A percentile compares a stretch with the other conserved stretches of the same genome.
These are phyloP conservation scores for Chymomyza costata DNA, from an alignment of 1,140 invertebrate species.

Conservation along the genomic window DNA sequence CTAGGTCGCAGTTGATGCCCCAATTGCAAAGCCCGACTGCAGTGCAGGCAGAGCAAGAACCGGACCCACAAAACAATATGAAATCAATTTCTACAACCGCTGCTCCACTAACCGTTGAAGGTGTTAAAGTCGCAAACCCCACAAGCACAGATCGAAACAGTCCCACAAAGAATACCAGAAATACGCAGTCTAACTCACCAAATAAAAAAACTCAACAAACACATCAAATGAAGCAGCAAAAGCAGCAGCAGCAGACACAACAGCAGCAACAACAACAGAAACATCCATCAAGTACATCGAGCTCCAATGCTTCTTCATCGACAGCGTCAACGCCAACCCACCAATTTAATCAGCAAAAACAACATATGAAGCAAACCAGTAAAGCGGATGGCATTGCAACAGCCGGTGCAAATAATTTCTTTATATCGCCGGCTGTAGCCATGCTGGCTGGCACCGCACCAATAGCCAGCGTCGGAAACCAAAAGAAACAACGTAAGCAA, in stretches of 20 bases:
- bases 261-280: slow-evolving; percentile 3
- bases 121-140: slow-evolving; percentile 24
- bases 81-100: slow-evolving; percentile 1
- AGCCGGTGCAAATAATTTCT: background rate
- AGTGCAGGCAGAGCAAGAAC: slow-evolving; percentile 1
- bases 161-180: slow-evolving; percentile 3
- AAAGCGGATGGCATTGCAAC: slow-evolving; percentile 1
- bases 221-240: too few relatives aligned
- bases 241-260: background rate
- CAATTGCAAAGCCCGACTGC: slow-evolving; percentile 7
- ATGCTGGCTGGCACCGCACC: slow-evolving; percentile 16
- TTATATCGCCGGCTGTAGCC: slow-evolving; percentile 19
- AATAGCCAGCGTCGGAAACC: slow-evolving; percentile 20
- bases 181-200: too few relatives aligned
- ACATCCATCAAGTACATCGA: slow-evolving; percentile 25
- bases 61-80: background rate
- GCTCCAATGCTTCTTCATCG: slow-evolving; percentile 47
- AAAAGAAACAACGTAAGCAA: slow-evolving; percentile 39
- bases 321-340: slow-evolving; percentile 55
- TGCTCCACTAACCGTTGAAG: slow-evolving; percentile 10
- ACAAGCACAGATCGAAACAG: slow-evolving; percentile 10
- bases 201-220: too few relatives aligned
- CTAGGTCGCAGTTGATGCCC: slow-evolving; percentile 31
- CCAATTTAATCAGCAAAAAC: slow-evolving; percentile 13
- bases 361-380: slow-evolving; percentile 8